Conservation (phyloP, 1,140 invertebrate species). For the Micrasema longulum region DNA sequence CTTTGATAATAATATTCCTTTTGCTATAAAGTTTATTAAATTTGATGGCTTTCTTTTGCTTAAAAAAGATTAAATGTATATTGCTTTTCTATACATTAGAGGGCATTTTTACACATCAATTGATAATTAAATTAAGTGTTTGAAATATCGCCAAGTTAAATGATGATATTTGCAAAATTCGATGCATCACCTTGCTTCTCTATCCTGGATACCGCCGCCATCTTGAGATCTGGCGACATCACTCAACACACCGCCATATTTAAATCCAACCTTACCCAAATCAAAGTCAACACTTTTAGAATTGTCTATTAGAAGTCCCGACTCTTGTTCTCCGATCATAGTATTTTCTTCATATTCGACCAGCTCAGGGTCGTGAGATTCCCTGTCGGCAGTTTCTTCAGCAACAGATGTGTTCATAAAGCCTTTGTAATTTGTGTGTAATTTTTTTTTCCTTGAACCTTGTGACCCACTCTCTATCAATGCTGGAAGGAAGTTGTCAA, state of each 20-base stretch:
- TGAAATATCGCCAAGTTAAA: constrained; percentile 26
- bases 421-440: constrained; percentile 16
- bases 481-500: constrained; percentile 48
- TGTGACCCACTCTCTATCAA: constrained; percentile 45
- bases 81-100: too few relatives aligned
- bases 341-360: constrained; percentile 40
- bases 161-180: constrained; percentile 12
- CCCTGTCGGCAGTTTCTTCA: constrained; percentile 31
- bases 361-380: constrained; percentile 45
- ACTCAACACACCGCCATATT: constrained; percentile 44
- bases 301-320: neutral
- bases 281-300: constrained; percentile 34
- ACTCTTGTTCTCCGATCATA: constrained; percentile 7
- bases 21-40: too few relatives aligned
- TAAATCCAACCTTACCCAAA: constrained; percentile 39
- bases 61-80: too few relatives aligned
- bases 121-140: constrained; percentile 9
- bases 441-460: too few relatives aligned
- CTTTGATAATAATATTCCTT: too few relatives aligned
- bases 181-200: constrained; percentile 51
- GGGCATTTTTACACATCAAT: too few relatives aligned
- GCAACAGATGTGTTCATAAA: constrained; percentile 14
- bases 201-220: constrained; percentile 39
- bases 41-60: too few relatives aligned
- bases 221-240: constrained; percentile 51